Base-by-base conservation (phyloP, 2,113 vertebrate genomes). In the Tetraodon nigroviridis region DNA sequence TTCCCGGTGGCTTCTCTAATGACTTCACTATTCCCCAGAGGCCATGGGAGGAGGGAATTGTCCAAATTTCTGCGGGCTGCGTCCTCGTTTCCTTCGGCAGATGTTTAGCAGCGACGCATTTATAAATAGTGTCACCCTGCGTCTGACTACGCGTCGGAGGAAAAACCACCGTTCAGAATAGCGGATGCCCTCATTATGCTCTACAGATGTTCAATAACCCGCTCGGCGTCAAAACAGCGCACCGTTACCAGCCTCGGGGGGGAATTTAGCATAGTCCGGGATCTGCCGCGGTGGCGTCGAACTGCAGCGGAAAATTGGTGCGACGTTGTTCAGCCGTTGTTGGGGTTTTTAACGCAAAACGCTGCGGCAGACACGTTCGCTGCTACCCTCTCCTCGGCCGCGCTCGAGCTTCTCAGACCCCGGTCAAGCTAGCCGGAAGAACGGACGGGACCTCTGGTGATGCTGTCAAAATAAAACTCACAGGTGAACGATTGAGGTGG, bases 111-210 rank as follows among this genome's bases (percentile, higher is more conserved):
- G 62, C 67, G 67, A 76, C 75, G 79, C 73, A 69, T 78, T 76
- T 76, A 82, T 55, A 76, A 81, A 78, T 59, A 79, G 73, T 83
- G 80, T 82, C 80, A 81, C 73, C 63, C 64, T 55, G 76, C 75
- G 80, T 71, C 67, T 73, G 46, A 68, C 75, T 83, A 76, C 76
- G 75, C 51, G 73, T 67, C 55, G 74, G 74, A 78, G 67, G 79
- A 59, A 40, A 81, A 79, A 61, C 47, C 79, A 45, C 54, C 51
- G 75, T 71, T 52, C 58, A 81, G 71, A 81, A 82, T 83, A 86
- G 83, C 86, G 84, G 87, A 87, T 86, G 84, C 76, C 84, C 86
- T 84, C 89, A 90, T 91, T 87, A 81, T 79, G 84, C 68, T 81
- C 81, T 81, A 71, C 82, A 80, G 81, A 86, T 87, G 88, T 88